Evolutionary conservation across 2,113 vertebrate species (phyloP).

Genomic region (Eulemur macaco): DNA sequence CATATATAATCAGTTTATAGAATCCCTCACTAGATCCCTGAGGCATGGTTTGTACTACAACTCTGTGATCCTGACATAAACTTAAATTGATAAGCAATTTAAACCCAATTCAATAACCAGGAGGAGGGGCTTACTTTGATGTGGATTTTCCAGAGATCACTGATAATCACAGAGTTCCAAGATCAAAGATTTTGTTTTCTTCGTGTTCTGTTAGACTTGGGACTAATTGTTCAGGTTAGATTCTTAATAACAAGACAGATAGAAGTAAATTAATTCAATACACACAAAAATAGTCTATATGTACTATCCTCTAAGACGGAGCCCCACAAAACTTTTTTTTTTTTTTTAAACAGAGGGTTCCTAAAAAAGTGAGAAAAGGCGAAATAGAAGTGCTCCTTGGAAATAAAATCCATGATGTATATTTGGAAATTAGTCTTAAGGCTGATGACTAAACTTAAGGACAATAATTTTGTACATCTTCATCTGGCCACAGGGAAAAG

Average conservation of each 20-base stretch:
- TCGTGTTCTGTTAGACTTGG: neutral
- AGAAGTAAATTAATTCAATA: neutral
- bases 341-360: neutral
- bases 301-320: neutral
- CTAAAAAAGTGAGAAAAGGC: neutral
- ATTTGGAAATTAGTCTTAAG: neutral
- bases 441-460: neutral
- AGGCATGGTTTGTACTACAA: neutral
- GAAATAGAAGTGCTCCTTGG: neutral
- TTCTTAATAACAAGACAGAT: neutral
- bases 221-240: neutral
- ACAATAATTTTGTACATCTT: neutral
- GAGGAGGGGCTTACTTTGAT: neutral
- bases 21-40: neutral
- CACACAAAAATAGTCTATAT: neutral
- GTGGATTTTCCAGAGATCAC: neutral
- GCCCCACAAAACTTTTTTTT: neutral
- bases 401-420: neutral
- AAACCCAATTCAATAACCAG: neutral
- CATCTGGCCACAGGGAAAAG: neutral
- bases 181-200: neutral
- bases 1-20: neutral
- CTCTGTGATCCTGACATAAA: neutral
- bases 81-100: neutral
- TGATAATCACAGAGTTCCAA: neutral